Evolutionary conservation across 2,113 vertebrate species (phyloP), one percentile per base, ranked within the genome.

Genomic region (Mormyrus lacerda): DNA sequence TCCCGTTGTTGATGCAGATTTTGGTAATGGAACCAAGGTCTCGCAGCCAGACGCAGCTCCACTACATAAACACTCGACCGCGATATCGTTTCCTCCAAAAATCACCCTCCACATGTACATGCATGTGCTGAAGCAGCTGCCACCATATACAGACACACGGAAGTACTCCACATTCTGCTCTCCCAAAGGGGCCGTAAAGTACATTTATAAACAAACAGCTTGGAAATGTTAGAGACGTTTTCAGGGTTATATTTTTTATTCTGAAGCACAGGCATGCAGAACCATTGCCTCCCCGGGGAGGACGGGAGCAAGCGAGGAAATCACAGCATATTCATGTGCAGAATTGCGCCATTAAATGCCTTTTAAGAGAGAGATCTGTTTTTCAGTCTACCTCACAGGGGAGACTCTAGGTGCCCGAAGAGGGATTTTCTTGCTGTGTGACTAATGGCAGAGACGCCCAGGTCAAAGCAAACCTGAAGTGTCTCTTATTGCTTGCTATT

Each of bases 321-420:
- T 84, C 82, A 84, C 44, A 47, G 82, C 44, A 84, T 47, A 84
- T 84, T 84, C 44, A 47, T 84, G 82, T 84, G 39, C 82, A 24
- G 82, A 84, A 84, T 84, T 24, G 35, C 1, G 9, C 45, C 82
- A 47, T 84, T 84, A 84, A 84, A 84, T 44, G 82, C 42, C 39
- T 47, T 84, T 84, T 44, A 84, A 84, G 44, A 47, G 82, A 84
- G 44, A 47, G 82, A 47, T 84, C 82, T 44, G 42, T n/a, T 84
- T 47, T n/a, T 84, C 44, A 47, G 42, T 42, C 44, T 45, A 24
- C 39, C 76, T 82, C 42, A 24, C 17, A 24, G 39, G 76, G 39
- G 21, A 47, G 39, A 24, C 42, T 47, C 82, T 84, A 17, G 44
- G 11, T 84, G 19, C 39, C 19, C 82, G 31, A 47, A 42, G 44